phyloP scores from a whole-genome alignment of 37 sponge, comb jelly and placozoan genomes.

The Chondrosia reniformis region DNA sequence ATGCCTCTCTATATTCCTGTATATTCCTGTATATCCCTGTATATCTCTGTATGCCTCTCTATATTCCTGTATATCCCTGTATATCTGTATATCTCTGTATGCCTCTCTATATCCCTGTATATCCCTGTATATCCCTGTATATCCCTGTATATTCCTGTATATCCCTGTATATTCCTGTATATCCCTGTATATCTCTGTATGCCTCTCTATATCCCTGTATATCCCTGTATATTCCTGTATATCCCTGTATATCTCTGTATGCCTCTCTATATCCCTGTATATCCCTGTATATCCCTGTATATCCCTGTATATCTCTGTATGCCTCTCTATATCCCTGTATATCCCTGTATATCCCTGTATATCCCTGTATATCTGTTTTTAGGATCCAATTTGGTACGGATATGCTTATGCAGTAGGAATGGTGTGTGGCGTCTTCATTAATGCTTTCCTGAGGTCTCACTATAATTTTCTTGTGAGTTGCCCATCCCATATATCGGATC shows the following conservation, averaged over 20 bases:
- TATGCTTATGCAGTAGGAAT: conserved; percentile 81
- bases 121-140: not conserved
- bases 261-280: not conserved
- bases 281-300: not conserved
- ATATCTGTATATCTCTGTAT: not conserved
- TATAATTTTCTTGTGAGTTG: conserved; percentile 65
- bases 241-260: not conserved
- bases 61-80: too few relatives aligned
- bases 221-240: not conserved
- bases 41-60: not conserved
- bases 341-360: not conserved
- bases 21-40: not conserved
- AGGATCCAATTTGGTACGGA: conserved; percentile 78
- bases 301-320: not conserved
- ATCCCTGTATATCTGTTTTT: not conserved
- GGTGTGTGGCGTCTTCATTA: conserved; percentile 54
- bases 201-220: not conserved
- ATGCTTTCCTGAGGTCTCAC: conserved; percentile 62
- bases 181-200: not conserved
- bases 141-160: too few relatives aligned
- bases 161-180: too few relatives aligned
- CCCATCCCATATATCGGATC: not conserved
- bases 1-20: not conserved
- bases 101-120: not conserved
- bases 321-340: not conserved